These are phyloP conservation scores for Vireo altiloquus DNA, from an alignment of 2,113 vertebrate genomes.

Conservation along the genomic window DNA sequence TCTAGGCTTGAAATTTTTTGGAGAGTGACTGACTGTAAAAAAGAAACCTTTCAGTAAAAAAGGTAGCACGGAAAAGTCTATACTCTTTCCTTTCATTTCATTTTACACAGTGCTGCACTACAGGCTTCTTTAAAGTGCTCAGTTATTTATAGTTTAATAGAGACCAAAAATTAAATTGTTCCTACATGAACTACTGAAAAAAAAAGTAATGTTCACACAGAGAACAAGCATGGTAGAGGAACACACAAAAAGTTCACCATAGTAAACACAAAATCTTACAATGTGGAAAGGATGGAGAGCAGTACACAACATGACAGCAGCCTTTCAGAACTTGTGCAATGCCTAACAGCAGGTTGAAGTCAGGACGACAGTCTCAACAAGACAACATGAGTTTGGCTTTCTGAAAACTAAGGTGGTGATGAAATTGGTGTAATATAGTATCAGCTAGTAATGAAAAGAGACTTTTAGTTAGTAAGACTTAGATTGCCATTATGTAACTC, in stretches of 20 bases:
- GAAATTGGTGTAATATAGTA: not conserved
- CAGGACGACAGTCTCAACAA: not conserved
- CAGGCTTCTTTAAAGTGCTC: not conserved
- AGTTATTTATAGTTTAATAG: not conserved
- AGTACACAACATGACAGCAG: not conserved
- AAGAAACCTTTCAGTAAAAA: not conserved
- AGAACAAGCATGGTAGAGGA: not conserved
- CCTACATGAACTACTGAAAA: rapidly evolving
- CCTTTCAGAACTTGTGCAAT: not conserved
- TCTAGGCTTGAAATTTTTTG: not conserved
- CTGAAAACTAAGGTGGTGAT: not conserved
- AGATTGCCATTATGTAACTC: not conserved
- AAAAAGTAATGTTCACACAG: not conserved
- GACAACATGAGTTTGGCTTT: not conserved
- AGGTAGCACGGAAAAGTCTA: not conserved
- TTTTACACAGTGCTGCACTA: not conserved
- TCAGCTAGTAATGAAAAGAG: not conserved
- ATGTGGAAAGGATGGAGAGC: not conserved
- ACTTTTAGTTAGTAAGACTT: not conserved
- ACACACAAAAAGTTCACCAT: not conserved
- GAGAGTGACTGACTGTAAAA: not conserved
- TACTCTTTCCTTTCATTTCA: not conserved
- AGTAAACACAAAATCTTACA: not conserved
- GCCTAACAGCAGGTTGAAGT: not conserved
- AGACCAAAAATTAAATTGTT: not conserved